Evolutionary conservation across 2,888 invertebrate species (phyloP), one percentile per base, ranked within the genome.

Genomic region (Acronicta leporina): DNA sequence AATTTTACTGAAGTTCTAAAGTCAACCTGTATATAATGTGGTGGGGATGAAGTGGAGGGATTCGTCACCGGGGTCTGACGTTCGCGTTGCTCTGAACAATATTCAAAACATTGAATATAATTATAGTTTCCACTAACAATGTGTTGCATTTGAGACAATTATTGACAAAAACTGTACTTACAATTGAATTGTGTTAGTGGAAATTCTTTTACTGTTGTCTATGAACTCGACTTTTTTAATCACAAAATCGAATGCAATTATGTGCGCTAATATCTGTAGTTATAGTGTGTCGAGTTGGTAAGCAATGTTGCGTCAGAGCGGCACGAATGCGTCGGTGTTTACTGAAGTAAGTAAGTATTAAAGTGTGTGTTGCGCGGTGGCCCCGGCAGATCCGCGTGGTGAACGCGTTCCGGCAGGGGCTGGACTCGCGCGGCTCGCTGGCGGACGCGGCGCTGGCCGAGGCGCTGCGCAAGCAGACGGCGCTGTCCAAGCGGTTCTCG

Each of bases 341-440:
- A 20, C 54, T 15, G 44, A 2, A 6, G n/a, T 16, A 10, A 20
- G 57, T 20, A 52, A 52, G 50, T 30, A 57, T 55, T 73, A 59
- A 73, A 68, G 50, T 20, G 52, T 30, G 65, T 20, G 60, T 71
- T 68, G 80, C 85, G 92, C 86, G 44, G 91, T 96, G 95, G n/a
- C n/a, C n/a, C n/a, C n/a, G n/a, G 95, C 97, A 99, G 99, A 99
- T 99, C 95, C 99, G 99, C 96, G 99, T 99, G 96, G 99, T 99
- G 95, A 99, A 99, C 96, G 99, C 99, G 96, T 99, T 99, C 97
- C 99, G 99, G 95, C 99, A 99, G 96, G 99, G 99, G 95, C 97
- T 99, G 95, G 99, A 99, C 95, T 97, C 98, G 93, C 97, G 98
- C 89, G 97, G 98, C 95, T 98, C 98, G 95, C 97, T 97, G 95